Conservation (phyloP, 2,797 vertebrate species). For the Glossophaga mutica region DNA sequence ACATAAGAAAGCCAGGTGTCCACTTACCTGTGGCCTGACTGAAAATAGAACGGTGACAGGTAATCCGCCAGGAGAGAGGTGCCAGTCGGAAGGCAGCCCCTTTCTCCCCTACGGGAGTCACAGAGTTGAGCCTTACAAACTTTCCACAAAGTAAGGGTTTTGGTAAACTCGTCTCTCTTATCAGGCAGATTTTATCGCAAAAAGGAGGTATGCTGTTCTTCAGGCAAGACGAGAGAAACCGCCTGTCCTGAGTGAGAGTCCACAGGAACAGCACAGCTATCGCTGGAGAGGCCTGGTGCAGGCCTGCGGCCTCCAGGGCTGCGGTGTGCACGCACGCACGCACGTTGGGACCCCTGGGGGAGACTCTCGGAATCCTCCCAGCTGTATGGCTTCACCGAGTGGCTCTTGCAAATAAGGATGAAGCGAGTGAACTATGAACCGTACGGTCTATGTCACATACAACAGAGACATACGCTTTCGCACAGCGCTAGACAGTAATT, state of each 20-base stretch:
- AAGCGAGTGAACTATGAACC: neutral
- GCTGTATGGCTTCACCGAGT: neutral
- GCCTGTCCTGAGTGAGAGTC: neutral
- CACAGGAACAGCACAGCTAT: neutral
- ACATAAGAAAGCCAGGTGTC: neutral
- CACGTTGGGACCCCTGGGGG: neutral
- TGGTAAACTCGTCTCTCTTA: slow-evolving; percentile 14
- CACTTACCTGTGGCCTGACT: neutral
- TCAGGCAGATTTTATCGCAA: slow-evolving; percentile 27
- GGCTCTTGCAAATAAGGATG: neutral
- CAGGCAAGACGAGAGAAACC: slow-evolving; percentile 30
- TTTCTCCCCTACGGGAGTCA: neutral
- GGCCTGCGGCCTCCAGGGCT: neutral
- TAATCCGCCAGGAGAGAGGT: neutral
- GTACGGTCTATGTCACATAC: neutral
- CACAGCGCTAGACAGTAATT: neutral
- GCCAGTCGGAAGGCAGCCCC: neutral
- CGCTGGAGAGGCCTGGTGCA: neutral
- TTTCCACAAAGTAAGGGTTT: slow-evolving; percentile 3
- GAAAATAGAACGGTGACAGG: neutral
- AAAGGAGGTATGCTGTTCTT: slow-evolving; percentile 35
- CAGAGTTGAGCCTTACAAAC: neutral
- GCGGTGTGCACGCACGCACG: neutral
- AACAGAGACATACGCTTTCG: neutral
- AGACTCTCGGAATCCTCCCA: neutral